Evolutionary conservation across 2,888 invertebrate genomes (phyloP), one percentile per base, ranked within the genome.

Genomic region (Habroteleia sp.): DNA sequence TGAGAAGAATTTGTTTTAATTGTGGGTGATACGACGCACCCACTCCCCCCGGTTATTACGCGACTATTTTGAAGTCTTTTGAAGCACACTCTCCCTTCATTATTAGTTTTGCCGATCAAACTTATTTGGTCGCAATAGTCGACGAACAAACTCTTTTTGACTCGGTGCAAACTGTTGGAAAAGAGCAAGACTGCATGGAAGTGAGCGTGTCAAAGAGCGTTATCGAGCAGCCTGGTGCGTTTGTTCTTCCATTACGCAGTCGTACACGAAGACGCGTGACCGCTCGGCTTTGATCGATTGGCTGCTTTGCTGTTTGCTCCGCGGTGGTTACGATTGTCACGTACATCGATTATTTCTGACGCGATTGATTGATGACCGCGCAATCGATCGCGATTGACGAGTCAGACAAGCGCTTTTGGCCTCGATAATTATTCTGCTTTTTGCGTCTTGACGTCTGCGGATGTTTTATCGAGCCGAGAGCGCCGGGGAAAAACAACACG

Each of bases 301-400:
- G 83, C 81, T 81, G 81, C 81, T 81, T 73, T 88, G 85, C 81
- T 89, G 90, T 68, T 90, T 89, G 81, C 89, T 89, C 81, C 78
- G 69, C 42, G 35, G 50, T 63, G 68, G 62, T 62, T 62, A 54
- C 60, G 85, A 85, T 87, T 86, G 87, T 88, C 87, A 86, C 86
- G 85, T 83, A 80, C 83, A 87, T 87, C 86, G 85, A 87, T 88
- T 88, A 88, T 84, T 87, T 84, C 80, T 82, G 85, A 86, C 85
- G 80, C 79, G 83, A 80, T 83, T 87, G 88, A 88, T 87, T 86
- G 88, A 88, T 87, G 83, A 85, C 79, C 58, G 69, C 76, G 58
- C 76, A 78, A 82, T 83, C 82, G 84, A 85, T 85, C 80, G 85
- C 81, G 72, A 75, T 82, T 83, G 82, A 81, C 81, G 81, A 76